Evolutionary conservation across 2,797 vertebrate genomes (phyloP), one percentile per base, ranked within the genome.

Genomic region (Darevskia nairensis): DNA sequence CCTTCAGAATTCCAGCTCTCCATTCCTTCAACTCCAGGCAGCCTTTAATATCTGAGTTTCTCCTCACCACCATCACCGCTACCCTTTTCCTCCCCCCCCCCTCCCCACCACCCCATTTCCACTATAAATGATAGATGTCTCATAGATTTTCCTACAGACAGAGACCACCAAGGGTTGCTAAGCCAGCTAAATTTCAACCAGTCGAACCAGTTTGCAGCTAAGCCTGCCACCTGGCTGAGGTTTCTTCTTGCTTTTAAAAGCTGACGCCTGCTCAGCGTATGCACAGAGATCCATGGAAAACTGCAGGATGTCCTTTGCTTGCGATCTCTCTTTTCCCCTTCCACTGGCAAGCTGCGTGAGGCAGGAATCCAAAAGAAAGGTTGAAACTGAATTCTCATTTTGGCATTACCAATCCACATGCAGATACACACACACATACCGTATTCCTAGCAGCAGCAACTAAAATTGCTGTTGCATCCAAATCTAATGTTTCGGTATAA

Each of bases 141-240:
- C 21, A 7, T 82, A 66, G 55, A 50, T 75, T 66, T 82, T 75
- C 50, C 15, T 74, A 25, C 79, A 64, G 82, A 74, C 81, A 59
- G 27, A 80, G 84, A 89, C 78, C 84, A 86, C 79, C 84, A 86
- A 82, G 78, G 11, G 23, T 55, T 80, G 41, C 69, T 76, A 15
- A 64, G 71, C 59, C 55, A 32, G 41, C 78, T 81, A 74, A 8
- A 50, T 64, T 89, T 89, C 69, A 82, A 55, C 78, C 55, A 50
- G 78, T 76, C 44, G 3, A 68, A 85, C 79, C 84, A 86, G 79
- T 69, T 82, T 76, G 32, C 84, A 59, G 44, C 78, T 64, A 80
- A 50, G 64, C 13, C 55, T 50, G 27, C 39, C 55, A 64, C n/a
- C 39, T 59, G 41, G 69, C 59, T 69, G 72, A 39, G 61, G 41